These are phyloP conservation scores for Andrena bucephala DNA, from an alignment of 2,888 invertebrate species.

Conservation along the genomic window DNA sequence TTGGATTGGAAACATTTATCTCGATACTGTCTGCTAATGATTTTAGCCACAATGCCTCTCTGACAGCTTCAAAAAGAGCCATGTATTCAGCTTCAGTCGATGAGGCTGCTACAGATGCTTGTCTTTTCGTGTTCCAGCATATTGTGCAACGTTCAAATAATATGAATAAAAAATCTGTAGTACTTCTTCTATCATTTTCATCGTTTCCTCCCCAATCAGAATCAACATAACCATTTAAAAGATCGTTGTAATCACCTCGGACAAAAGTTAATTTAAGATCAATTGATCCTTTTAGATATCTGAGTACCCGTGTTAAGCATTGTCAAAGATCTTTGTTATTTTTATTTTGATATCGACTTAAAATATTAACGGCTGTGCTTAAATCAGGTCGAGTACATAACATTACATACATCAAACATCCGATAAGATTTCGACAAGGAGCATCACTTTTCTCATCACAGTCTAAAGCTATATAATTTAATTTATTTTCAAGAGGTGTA, in stretches of 20 bases:
- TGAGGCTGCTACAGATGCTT: too few species aligned
- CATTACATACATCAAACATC: constrained; percentile 8
- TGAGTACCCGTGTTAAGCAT: constrained; percentile 18
- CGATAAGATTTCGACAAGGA: constrained; percentile 6
- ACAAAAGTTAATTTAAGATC: neutral
- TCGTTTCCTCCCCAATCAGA: constrained; percentile 6
- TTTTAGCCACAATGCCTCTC: too few species aligned
- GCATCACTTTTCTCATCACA: neutral
- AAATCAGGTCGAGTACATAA: constrained; percentile 6
- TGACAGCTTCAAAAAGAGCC: too few species aligned
- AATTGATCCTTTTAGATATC: constrained; percentile 12
- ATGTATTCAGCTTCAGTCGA: too few species aligned
- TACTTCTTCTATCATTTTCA: constrained; percentile 44
- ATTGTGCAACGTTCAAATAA: too few species aligned
- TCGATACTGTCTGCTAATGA: too few species aligned
- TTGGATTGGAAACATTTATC: too few species aligned
- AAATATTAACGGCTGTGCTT: neutral
- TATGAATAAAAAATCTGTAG: constrained; percentile 49
- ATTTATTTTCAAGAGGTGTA: constrained; percentile 3
- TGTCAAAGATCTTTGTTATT: constrained; percentile 4
- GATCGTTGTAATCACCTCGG: too few species aligned
- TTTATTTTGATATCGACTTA: constrained; percentile 1
- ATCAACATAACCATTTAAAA: neutral
- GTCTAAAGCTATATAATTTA: neutral
- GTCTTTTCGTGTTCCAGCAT: too few species aligned